phyloP scores from a whole-genome alignment of 2,113 vertebrate genomes.

The Atrichornis clamosus region DNA sequence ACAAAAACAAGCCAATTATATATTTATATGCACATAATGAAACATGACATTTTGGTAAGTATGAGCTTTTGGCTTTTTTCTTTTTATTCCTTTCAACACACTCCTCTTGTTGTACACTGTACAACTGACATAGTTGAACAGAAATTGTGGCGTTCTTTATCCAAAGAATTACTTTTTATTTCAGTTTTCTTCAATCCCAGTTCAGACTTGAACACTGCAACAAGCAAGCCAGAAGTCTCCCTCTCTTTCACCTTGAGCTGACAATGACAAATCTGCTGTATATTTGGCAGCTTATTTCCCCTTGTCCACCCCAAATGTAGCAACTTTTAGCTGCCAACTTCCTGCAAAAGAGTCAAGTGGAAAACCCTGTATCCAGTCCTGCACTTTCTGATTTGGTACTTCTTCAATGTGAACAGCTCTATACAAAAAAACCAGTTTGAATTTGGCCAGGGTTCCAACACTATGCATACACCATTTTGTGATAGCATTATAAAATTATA shows the following conservation, averaged over 20 bases:
- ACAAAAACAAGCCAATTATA: background rate
- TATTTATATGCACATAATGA: background rate
- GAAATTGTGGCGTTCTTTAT: background rate
- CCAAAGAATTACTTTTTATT: background rate
- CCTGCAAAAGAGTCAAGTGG: background rate
- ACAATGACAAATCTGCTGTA: background rate
- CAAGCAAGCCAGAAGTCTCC: background rate
- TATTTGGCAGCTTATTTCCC: background rate
- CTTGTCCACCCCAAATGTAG: background rate
- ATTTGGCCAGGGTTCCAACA: background rate
- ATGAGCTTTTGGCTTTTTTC: background rate
- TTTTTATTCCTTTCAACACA: background rate
- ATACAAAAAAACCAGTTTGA: background rate
- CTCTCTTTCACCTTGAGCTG: background rate
- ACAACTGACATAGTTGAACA: background rate
- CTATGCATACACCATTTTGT: background rate
- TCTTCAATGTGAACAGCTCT: background rate
- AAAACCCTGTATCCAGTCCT: background rate
- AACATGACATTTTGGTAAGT: background rate
- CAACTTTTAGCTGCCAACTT: background rate
- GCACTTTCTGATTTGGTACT: background rate
- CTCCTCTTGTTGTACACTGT: background rate
- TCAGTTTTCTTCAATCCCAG: background rate
- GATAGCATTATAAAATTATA: background rate
- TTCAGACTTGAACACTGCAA: background rate